Evolutionary conservation across 2,797 vertebrate genomes (phyloP).

Genomic region (Esox masquinongy): DNA sequence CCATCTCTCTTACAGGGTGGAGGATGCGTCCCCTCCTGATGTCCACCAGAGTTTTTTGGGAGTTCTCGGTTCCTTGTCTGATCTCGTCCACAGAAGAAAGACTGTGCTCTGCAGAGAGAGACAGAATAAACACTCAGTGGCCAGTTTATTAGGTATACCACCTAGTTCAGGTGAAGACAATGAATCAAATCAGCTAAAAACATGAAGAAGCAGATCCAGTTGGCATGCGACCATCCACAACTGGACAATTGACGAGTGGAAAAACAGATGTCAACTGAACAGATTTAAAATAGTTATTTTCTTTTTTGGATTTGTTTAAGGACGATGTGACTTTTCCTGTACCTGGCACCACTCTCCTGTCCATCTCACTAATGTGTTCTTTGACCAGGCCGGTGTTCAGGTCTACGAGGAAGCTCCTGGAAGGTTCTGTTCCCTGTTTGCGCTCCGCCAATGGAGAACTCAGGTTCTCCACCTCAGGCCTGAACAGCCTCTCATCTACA

Average conservation of each 20-base stretch:
- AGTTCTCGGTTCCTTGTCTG: slow-evolving; percentile 53
- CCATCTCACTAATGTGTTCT: slow-evolving; percentile 57
- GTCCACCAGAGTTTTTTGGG: slow-evolving; percentile 38
- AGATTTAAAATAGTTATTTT: background rate
- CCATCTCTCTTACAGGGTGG: slow-evolving; percentile 47
- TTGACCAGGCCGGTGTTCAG: slow-evolving; percentile 52
- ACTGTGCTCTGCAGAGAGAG: slow-evolving; percentile 34
- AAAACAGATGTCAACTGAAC: too few species aligned
- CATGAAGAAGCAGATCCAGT: background rate
- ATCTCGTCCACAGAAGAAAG: slow-evolving; percentile 21
- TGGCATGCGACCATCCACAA: too few species aligned
- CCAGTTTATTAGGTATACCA: background rate
- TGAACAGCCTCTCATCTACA: slow-evolving; percentile 38
- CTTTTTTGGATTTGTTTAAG: background rate
- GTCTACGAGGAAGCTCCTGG: slow-evolving; percentile 52
- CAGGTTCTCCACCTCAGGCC: slow-evolving; percentile 24
- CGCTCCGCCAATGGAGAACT: slow-evolving; percentile 5
- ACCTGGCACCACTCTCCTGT: slow-evolving; percentile 44
- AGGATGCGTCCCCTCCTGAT: slow-evolving; percentile 20
- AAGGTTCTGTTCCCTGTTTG: slow-evolving; percentile 37
- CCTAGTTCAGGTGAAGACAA: background rate
- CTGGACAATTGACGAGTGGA: background rate
- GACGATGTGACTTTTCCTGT: background rate
- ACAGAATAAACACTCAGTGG: background rate
- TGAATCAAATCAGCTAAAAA: background rate